Evolutionary conservation across 1,140 invertebrate species (phyloP), one percentile per base, ranked within the genome.

Genomic region (Drosophila aff.): DNA sequence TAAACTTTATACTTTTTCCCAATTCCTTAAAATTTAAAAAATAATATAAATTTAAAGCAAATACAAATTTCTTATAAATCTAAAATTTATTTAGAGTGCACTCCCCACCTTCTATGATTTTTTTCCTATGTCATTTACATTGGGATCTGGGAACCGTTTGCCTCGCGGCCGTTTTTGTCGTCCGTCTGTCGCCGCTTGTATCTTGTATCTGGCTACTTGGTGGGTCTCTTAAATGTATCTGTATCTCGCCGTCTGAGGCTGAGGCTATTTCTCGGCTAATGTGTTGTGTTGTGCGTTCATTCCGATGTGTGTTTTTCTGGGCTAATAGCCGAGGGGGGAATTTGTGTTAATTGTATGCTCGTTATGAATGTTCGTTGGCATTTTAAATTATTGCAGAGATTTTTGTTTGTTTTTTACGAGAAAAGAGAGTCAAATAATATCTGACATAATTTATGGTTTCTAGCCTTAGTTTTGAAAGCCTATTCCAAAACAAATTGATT

Each of bases 121-220:
- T 28, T 31, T 46, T 18, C 18, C 36, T 41, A 60, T 75, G 61
- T 82, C 50, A 50, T 75, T 69, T 76, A 62, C 69, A 73, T 73
- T 72, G 66, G 18, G 57, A 71, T 50, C 82, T 87, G 83, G 84
- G 81, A 89, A 87, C 81, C 67, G 69, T 89, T 81, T 63, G 69
- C 68, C 83, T 64, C 72, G 76, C 84, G 83, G 83, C 80, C 57
- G 46, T 65, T 80, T 68, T 79, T 65, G 65, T 77, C 59, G 64
- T 76, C 63, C 64, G 61, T 61, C 55, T 76, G 63, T 82, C 55
- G 75, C 61, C 66, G 59, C 71, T 50, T 59, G 78, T 64, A 58
- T 75, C 59, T 86, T 66, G 79, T 73, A 73, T 87, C 80, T 82
- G 72, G 84, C 83, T 89, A 87, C 84, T 89, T 89, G 83, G 83